Evolutionary conservation across 2,797 vertebrate genomes (phyloP), one percentile per base, ranked within the genome.

Genomic region (Fundulus diaphanus): DNA sequence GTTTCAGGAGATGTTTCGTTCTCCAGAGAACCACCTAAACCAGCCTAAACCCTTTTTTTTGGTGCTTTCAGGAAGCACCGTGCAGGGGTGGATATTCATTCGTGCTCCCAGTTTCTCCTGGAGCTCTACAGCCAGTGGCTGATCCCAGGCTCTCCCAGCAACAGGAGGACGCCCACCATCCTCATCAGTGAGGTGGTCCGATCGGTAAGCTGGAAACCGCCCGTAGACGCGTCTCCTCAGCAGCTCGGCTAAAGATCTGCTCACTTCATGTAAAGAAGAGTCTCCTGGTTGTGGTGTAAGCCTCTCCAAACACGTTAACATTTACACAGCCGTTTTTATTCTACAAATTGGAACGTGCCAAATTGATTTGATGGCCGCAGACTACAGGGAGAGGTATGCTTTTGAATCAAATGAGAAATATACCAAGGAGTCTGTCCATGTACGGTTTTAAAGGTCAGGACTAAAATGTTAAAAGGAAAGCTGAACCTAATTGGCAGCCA

Each of bases 61-160:
- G n/a, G 15, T 80, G 1, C 5, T 75, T 85, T 65, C 91, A 99
- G 98, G 94, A 99, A 99, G 67, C 98, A 99, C 76, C 96, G 98
- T 54, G 98, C 98, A 42, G 98, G 98, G 0, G 98, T 99, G 33
- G 98, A 99, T 83, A 98, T 99, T 84, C 98, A 99, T 89, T 99
- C 98, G 35, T 99, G 98, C 80, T 99, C 98, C 31, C 98, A 99
- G 92, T 99, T 99, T 82, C 92, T 99, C 51, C 94, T 99, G 70
- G 98, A 99, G 77, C 92, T 99, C 40, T 99, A 99, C 78, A 99
- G 97, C 79, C 98, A 99, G 90, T 99, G 98, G 98, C 93, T 99
- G 73, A 95, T 99, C 68, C 98, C 97, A 0, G 95, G 96, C 12
- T 96, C 94, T 73, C 94, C 96, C 0, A 96, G 92, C 85, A 96